phyloP scores from a whole-genome alignment of 2,113 vertebrate species.

The Protobothrops mucrosquamatus region DNA sequence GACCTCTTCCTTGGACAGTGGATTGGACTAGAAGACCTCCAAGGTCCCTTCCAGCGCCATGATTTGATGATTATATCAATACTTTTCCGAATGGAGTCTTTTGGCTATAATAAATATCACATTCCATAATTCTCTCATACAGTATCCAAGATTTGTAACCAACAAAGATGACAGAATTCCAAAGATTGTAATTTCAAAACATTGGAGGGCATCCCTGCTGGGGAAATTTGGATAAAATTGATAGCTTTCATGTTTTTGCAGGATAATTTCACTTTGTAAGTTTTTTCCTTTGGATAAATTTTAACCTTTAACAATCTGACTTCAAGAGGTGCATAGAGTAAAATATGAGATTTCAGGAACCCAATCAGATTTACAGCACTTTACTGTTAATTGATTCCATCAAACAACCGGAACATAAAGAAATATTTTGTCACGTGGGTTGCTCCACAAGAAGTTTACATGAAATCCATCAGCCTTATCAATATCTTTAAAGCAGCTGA shows the following conservation, averaged over 20 bases:
- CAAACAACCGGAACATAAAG: slow-evolving; percentile 64
- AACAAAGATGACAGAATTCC: background rate
- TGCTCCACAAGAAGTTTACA: slow-evolving; percentile 50
- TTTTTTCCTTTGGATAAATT: slow-evolving; percentile 60
- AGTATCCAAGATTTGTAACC: background rate
- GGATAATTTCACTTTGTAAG: slow-evolving; percentile 47
- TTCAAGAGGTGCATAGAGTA: slow-evolving; percentile 56
- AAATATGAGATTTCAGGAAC: slow-evolving; percentile 58
- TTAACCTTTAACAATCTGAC: slow-evolving; percentile 61
- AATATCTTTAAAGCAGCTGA: slow-evolving; percentile 47
- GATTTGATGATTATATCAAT: background rate
- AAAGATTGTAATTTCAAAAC: background rate
- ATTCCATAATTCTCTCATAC: background rate
- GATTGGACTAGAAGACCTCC: no score
- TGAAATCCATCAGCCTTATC: slow-evolving; percentile 65
- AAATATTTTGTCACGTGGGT: slow-evolving; percentile 53
- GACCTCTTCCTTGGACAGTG: no score
- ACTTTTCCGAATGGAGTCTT: background rate
- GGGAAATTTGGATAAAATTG: slow-evolving; percentile 8
- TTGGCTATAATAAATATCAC: background rate
- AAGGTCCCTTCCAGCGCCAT: background rate
- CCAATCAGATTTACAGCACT: slow-evolving; percentile 60
- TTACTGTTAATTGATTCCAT: slow-evolving; percentile 58
- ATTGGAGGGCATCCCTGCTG: background rate
- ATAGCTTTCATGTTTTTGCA: slow-evolving; percentile 1